These are phyloP conservation scores for Ostrea denselamellosa DNA, from an alignment of 1,140 invertebrate genomes.

Conservation along the genomic window DNA sequence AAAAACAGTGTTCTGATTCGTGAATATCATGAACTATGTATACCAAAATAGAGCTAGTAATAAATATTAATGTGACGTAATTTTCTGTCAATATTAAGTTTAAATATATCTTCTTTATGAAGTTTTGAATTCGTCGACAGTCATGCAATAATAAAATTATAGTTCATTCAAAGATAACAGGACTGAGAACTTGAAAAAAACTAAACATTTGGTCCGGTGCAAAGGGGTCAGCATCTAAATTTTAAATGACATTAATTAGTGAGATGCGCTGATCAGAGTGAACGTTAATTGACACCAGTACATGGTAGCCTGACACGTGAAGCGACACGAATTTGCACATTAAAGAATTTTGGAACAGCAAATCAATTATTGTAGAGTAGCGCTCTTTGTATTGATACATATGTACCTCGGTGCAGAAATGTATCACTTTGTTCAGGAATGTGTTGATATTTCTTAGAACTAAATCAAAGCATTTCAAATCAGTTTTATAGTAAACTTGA, in stretches of 20 bases:
- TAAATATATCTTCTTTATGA: too few species aligned
- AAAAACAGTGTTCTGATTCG: too few species aligned
- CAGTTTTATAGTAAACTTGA: neutral
- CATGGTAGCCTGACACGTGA: neutral
- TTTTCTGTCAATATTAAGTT: too few species aligned
- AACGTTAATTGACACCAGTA: neutral
- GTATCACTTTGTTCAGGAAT: neutral
- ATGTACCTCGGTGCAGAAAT: neutral
- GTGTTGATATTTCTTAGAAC: neutral
- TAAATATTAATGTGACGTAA: too few species aligned
- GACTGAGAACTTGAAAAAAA: too few species aligned
- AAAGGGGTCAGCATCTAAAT: neutral
- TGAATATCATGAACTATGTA: too few species aligned
- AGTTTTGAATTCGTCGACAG: too few species aligned
- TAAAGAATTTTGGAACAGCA: constrained; percentile 13
- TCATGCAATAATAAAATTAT: too few species aligned
- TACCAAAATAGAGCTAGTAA: too few species aligned
- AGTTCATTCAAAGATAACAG: too few species aligned
- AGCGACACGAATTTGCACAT: neutral
- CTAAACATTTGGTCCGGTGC: neutral
- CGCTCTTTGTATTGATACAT: neutral
- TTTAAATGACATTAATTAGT: constrained; percentile 7
- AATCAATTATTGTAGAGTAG: neutral
- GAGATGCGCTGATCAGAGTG: neutral
- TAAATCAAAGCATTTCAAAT: neutral